Conservation (phyloP, 1,140 invertebrate species). For the Popillia japonica region DNA sequence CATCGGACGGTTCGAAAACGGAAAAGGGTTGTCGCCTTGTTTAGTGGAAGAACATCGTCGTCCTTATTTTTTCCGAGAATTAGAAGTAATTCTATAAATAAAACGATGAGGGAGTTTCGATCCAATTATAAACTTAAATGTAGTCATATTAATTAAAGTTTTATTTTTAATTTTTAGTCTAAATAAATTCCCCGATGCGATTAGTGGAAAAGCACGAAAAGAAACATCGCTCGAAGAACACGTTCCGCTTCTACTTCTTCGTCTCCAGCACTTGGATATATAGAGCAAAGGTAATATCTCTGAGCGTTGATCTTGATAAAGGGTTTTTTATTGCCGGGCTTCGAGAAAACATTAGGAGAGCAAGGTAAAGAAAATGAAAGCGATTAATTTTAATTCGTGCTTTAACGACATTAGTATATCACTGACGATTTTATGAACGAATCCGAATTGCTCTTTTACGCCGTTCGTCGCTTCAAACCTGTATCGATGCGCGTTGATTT, state of each 20-base stretch:
- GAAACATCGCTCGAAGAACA: neutral
- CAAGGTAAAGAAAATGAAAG: slow-evolving; percentile 35
- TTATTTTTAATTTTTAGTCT: too few relatives aligned
- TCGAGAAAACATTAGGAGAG: slow-evolving; percentile 38
- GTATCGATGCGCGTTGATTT: neutral
- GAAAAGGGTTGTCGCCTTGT: too few relatives aligned
- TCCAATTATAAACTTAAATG: too few relatives aligned
- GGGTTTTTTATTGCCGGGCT: slow-evolving; percentile 37
- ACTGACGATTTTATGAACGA: slow-evolving; percentile 34
- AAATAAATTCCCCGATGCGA: too few relatives aligned
- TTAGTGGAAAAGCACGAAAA: too few relatives aligned
- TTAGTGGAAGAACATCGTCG: too few relatives aligned
- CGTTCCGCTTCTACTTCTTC: neutral
- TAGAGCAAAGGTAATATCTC: neutral
- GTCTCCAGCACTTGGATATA: neutral
- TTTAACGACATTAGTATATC: slow-evolving; percentile 35
- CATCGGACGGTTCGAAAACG: too few relatives aligned
- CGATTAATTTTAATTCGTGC: slow-evolving; percentile 39
- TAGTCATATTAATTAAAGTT: too few relatives aligned
- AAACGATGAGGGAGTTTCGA: too few relatives aligned
- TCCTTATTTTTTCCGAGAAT: too few relatives aligned
- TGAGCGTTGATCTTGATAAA: slow-evolving; percentile 36
- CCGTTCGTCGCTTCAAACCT: neutral
- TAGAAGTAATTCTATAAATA: too few relatives aligned
- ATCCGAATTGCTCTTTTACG: slow-evolving; percentile 5